A percentile compares a stretch with the other conserved stretches of the same genome.
Conservation (phyloP, 2,888 invertebrate genomes). For the Sinotaia quadrata region DNA sequence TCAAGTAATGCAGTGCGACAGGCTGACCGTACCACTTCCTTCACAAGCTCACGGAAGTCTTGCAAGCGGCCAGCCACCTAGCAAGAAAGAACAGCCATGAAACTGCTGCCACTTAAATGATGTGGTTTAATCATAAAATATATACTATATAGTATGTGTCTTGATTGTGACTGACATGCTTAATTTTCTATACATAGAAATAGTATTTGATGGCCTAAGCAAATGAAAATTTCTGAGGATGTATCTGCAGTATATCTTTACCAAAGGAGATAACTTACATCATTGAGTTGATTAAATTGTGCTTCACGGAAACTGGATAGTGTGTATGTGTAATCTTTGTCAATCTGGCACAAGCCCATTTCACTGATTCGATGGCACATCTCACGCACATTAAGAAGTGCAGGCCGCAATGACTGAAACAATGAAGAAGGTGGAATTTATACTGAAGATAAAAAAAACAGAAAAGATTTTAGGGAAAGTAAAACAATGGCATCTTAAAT, state of each 20-base stretch:
- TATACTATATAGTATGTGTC: too few relatives aligned
- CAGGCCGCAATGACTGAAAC: conserved; percentile 77
- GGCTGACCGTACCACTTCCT: conserved; percentile 79
- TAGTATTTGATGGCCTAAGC: too few relatives aligned
- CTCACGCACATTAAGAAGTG: conserved; percentile 80
- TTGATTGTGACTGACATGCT: too few relatives aligned
- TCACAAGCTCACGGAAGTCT: conserved; percentile 74
- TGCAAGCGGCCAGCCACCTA: conserved; percentile 71
- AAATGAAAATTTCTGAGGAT: too few relatives aligned
- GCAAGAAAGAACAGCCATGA: neutral
- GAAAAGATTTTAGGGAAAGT: too few relatives aligned
- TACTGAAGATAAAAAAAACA: too few relatives aligned
- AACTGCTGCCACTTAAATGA: too few relatives aligned
- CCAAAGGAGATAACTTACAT: conserved; percentile 47
- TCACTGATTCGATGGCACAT: conserved; percentile 73
- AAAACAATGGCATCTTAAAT: too few relatives aligned
- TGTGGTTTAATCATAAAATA: too few relatives aligned
- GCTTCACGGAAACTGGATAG: conserved; percentile 69
- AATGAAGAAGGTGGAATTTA: too few relatives aligned
- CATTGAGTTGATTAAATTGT: conserved; percentile 70
- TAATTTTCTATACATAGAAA: too few relatives aligned
- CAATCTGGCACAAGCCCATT: conserved; percentile 72
- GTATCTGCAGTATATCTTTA: too few relatives aligned
- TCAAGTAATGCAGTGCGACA: conserved; percentile 83
- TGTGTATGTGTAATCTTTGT: conserved; percentile 71